These are phyloP conservation scores for Anomalospiza imberbis DNA, from an alignment of 2,797 vertebrate genomes.

Conservation along the genomic window DNA sequence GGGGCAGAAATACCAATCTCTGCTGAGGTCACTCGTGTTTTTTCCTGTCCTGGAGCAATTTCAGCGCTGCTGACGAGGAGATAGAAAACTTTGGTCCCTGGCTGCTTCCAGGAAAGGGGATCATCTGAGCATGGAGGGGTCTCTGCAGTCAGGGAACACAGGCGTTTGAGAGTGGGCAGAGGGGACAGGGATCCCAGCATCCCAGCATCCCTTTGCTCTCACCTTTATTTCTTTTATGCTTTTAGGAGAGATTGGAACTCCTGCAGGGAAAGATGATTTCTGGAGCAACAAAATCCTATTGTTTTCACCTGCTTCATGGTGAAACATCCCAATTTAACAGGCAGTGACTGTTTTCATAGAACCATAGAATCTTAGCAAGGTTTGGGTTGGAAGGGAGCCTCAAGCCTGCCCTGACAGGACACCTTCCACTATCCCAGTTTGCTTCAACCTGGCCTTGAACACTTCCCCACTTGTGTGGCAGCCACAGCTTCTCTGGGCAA, in stretches of 20 bases:
- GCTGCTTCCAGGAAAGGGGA: neutral
- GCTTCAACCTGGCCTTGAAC: neutral
- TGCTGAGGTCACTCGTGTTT: neutral
- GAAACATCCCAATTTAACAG: neutral
- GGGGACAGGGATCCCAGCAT: neutral
- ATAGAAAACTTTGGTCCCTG: neutral
- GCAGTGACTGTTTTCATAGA: neutral
- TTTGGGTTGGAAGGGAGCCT: neutral
- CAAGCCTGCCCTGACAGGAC: neutral
- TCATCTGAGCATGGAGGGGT: neutral
- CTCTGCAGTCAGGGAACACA: fast-evolving
- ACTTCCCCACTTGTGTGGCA: neutral
- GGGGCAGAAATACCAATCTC: neutral
- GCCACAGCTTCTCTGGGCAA: neutral
- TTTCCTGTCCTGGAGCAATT: neutral
- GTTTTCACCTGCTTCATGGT: fast-evolving
- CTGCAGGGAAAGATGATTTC: neutral
- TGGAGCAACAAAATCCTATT: neutral
- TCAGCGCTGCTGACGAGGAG: neutral
- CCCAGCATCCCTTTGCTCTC: neutral
- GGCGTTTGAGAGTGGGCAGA: neutral
- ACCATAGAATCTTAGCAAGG: neutral
- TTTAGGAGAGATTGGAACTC: neutral
- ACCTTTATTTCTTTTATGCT: neutral
- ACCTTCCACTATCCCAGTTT: neutral